Conservation (phyloP, 2,113 vertebrate genomes). For the Beaufortia kweichowensis region DNA sequence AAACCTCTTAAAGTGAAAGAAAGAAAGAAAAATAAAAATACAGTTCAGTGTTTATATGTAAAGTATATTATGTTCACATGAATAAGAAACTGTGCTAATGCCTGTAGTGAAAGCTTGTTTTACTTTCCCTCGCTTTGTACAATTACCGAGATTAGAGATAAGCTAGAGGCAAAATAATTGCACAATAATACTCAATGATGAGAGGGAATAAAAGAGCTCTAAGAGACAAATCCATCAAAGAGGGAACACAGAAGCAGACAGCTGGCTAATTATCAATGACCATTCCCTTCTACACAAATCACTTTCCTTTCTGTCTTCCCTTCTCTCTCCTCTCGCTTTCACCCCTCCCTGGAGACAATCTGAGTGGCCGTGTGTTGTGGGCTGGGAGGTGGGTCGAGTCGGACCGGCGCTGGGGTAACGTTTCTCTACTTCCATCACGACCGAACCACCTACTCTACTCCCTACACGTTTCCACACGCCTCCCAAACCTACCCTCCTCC, state of each 20-base stretch:
- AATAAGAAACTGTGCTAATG: conserved; percentile 24
- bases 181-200: conserved; percentile 34
- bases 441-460: conserved; percentile 52
- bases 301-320: conserved; percentile 37
- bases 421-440: conserved; percentile 56
- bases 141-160: conserved; percentile 21
- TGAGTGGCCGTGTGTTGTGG: conserved; percentile 56
- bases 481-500: conserved; percentile 53
- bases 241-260: conserved; percentile 26
- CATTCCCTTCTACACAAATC: conserved; percentile 32
- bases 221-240: conserved; percentile 15
- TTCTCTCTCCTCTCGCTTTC: conserved; percentile 43
- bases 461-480: conserved; percentile 45
- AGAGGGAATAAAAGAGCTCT: neutral
- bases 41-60: neutral
- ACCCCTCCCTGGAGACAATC: conserved; percentile 58
- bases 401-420: conserved; percentile 43
- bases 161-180: conserved; percentile 25
- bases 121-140: conserved; percentile 15
- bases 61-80: neutral
- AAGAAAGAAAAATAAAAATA: neutral
- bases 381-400: conserved; percentile 50
- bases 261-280: conserved; percentile 32
- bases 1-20: neutral
- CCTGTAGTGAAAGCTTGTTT: conserved; percentile 28